Evolutionary conservation across 1,140 invertebrate species (phyloP), one percentile per base, ranked within the genome.

Genomic region (Drosophila burlai): DNA sequence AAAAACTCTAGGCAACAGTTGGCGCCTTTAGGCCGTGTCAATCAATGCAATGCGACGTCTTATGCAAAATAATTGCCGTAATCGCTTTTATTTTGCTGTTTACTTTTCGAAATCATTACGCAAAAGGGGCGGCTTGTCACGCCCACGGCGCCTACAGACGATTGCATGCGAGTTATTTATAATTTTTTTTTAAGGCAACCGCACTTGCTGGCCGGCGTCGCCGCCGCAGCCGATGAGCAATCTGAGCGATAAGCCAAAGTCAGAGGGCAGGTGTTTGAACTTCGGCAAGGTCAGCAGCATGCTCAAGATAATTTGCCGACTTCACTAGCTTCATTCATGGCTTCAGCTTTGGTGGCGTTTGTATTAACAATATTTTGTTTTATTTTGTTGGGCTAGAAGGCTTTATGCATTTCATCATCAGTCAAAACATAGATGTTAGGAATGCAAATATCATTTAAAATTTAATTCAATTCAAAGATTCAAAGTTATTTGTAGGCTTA

Each of bases 201-300:
- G 38, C 65, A 72, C 47, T 45, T 26, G 11, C 26, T 50, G 26
- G 18, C 13, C 31, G 47, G 31, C 50, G n/a, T 29, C 46, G n/a
- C 49, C 46, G 18, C 11, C 13, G 10, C 47, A 18, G 61, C 50
- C 54, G 54, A 73, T 72, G 66, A 71, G 59, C 74, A 38, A 63
- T 77, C 18, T 40, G 49, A 69, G 54, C 72, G 83, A 87, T 87
- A 87, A 89, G 73, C 61, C 64, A 63, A 55, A 83, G 84, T 87
- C 83, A 87, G 73, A 89, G 83, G 84, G 81, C 84, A 87, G 83
- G 81, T 84, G 83, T 72, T 81, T 87, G 83, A 87, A 87, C 83
- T 87, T 87, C 73, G 60, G 50, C 52, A 89, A 89, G 83, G 83
- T 89, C 81, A 57, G 34, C 54, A 78, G 64, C 57, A 71, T 46